Conservation (phyloP, 2,113 vertebrate species). For the Cyprinodon tularosa region DNA sequence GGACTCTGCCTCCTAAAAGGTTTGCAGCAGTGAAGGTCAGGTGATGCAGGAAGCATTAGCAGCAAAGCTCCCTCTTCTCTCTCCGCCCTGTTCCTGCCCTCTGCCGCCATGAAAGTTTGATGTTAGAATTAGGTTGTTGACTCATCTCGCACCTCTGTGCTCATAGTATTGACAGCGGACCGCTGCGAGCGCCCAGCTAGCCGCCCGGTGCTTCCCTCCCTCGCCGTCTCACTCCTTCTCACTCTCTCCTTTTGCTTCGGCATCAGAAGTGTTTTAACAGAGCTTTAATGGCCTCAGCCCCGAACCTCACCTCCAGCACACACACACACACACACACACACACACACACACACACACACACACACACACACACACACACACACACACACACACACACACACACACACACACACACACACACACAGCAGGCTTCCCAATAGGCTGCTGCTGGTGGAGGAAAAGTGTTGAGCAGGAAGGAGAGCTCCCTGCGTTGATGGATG, state of each 20-base stretch:
- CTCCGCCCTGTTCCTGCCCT: slow-evolving; percentile 70
- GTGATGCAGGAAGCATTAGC: slow-evolving; percentile 71
- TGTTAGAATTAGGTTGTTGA: slow-evolving; percentile 96
- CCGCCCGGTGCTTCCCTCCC: slow-evolving; percentile 76
- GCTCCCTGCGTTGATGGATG: slow-evolving; percentile 74
- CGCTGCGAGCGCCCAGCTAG: slow-evolving; percentile 85
- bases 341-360: not conserved
- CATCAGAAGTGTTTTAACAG: slow-evolving; percentile 99
- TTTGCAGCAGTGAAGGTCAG: slow-evolving; percentile 79
- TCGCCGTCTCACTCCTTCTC: slow-evolving; percentile 53
- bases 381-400: slow-evolving; percentile 38
- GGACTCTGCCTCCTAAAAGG: slow-evolving; percentile 73
- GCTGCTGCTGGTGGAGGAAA: slow-evolving; percentile 78
- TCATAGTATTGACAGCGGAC: slow-evolving; percentile 97
- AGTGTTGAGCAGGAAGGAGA: slow-evolving; percentile 56
- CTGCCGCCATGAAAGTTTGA: slow-evolving; percentile 94
- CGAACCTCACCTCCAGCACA: slow-evolving; percentile 78
- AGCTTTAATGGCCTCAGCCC: slow-evolving; percentile 95
- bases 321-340: slow-evolving; percentile 37
- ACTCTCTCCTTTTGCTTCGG: slow-evolving; percentile 64
- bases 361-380: slow-evolving; percentile 17
- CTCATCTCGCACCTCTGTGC: slow-evolving; percentile 94
- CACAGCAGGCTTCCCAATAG: slow-evolving; percentile 84
- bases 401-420: slow-evolving; percentile 14
- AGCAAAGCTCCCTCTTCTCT: slow-evolving; percentile 69